Evolutionary conservation across 2,888 invertebrate species (phyloP), one percentile per base, ranked within the genome.

Genomic region (Bembecia ichneumoniformis): DNA sequence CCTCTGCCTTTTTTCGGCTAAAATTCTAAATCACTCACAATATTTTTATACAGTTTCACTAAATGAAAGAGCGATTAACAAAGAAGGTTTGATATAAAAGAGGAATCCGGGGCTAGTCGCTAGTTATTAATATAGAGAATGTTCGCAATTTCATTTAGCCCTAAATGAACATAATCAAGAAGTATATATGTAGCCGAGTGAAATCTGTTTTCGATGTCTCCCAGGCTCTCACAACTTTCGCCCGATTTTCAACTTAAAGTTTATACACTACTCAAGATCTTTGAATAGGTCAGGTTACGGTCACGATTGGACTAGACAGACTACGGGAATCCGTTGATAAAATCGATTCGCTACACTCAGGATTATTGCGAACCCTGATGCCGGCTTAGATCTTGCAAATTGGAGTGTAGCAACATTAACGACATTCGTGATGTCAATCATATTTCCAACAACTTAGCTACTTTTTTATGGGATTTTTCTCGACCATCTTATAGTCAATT

Each of bases 331-430:
- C 67, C 59, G 64, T 60, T 57, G 57, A 60, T 66, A 72, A 28
- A 28, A 73, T 74, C 72, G 68, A 77, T 75, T 77, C 64, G 77
- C 58, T 60, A 66, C 69, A 73, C 67, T 63, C 59, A 53, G 63
- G 62, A 67, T 62, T 64, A 61, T 59, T 59, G 56, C 50, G 56
- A 55, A 43, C 43, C 2, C 14, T 40, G 40, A 40, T 40, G 14
- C 14, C 40, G 13, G 45, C 47, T 50, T 48, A 52, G 49, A 49
- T 52, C 49, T 51, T 51, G 49, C 51, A 50, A 48, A 51, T 50
- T 50, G 48, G 20, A 45, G 49, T 14, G 49, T 7, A 45, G 13
- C 35, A n/a, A 20, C 13, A 11, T 35, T 28, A 28, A 28, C 28
- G 28, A 28, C 28, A 28, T 7, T 28, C 20, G 20, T 28, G 5